Evolutionary conservation across 1,140 invertebrate genomes (phyloP).

Genomic region (Drosophila fuyamai): DNA sequence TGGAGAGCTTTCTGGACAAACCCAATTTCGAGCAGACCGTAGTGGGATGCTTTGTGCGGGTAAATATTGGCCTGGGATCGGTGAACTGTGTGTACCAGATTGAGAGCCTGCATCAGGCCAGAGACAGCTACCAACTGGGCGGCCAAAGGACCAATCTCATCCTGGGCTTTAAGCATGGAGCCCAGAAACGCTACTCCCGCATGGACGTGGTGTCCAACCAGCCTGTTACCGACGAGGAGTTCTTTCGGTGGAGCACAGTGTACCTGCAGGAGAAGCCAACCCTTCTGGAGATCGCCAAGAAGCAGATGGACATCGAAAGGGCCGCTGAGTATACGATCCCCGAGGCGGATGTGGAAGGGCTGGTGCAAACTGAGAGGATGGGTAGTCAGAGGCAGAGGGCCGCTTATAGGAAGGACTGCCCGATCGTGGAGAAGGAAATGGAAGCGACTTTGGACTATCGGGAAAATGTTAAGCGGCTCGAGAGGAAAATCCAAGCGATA

Average conservation of each 20-base stretch:
- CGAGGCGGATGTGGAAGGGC: conserved; percentile 41
- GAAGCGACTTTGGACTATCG: conserved; percentile 28
- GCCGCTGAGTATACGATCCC: conserved; percentile 28
- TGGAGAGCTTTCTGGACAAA: conserved; percentile 43
- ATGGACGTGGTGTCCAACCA: conserved; percentile 50
- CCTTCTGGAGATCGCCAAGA: conserved; percentile 17
- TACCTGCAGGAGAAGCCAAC: not conserved
- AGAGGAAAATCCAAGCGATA: conserved; percentile 36
- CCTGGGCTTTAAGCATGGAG: conserved; percentile 16
- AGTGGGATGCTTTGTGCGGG: conserved; percentile 42
- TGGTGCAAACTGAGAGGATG: conserved; percentile 25
- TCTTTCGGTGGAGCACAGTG: conserved; percentile 19
- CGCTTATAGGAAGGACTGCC: conserved; percentile 30
- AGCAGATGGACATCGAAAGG: conserved; percentile 28
- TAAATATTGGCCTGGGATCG: conserved; percentile 5
- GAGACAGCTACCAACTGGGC: conserved; percentile 19
- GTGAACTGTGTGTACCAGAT: conserved; percentile 19
- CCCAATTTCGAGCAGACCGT: conserved; percentile 46
- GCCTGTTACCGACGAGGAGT: conserved; percentile 15
- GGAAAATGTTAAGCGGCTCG: conserved; percentile 19
- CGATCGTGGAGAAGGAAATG: conserved; percentile 44
- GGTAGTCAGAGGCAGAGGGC: conserved; percentile 1
- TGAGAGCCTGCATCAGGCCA: not conserved
- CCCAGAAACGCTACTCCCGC: not conserved
- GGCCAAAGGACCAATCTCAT: conserved; percentile 11